phyloP scores from a whole-genome alignment of 2,888 invertebrate species.

The Sphaerophoria taeniata region DNA sequence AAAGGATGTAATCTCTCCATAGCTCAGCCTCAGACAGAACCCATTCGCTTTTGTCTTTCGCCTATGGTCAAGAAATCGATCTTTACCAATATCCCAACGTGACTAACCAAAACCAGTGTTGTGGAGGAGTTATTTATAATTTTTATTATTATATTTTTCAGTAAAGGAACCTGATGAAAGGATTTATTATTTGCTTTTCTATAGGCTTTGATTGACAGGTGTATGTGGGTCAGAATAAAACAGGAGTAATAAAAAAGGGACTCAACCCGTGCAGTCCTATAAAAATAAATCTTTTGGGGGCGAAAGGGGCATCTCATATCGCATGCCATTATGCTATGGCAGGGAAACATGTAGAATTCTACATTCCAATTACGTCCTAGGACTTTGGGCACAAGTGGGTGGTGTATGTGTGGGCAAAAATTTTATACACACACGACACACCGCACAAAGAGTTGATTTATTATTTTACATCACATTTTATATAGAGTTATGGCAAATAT shows the following conservation, averaged over 20 bases:
- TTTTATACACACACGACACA: not conserved
- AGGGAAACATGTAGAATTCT: not conserved
- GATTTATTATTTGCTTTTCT: conserved; percentile 47
- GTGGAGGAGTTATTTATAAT: too few species aligned
- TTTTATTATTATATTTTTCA: too few species aligned
- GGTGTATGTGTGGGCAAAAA: not conserved
- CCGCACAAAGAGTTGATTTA: conserved; percentile 1
- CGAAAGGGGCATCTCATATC: too few species aligned
- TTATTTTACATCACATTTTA: conserved; percentile 40
- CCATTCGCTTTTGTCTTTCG: too few species aligned
- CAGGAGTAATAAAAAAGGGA: not conserved
- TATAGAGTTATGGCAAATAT: conserved; percentile 11
- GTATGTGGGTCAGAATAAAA: not conserved
- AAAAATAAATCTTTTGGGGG: not conserved
- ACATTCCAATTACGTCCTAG: not conserved
- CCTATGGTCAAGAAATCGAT: too few species aligned
- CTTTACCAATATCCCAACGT: too few species aligned
- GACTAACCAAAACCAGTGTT: too few species aligned
- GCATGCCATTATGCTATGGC: too few species aligned
- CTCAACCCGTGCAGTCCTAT: conserved; percentile 1
- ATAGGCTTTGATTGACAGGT: conserved; percentile 57
- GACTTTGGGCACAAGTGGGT: not conserved
- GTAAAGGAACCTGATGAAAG: conserved; percentile 11
- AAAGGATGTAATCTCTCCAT: too few species aligned
- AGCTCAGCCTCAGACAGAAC: too few species aligned